A percentile compares a stretch with the other conserved stretches of the same genome.
Evolutionary conservation across 1,140 invertebrate species (phyloP).

Genomic region (Colletes latitarsis): DNA sequence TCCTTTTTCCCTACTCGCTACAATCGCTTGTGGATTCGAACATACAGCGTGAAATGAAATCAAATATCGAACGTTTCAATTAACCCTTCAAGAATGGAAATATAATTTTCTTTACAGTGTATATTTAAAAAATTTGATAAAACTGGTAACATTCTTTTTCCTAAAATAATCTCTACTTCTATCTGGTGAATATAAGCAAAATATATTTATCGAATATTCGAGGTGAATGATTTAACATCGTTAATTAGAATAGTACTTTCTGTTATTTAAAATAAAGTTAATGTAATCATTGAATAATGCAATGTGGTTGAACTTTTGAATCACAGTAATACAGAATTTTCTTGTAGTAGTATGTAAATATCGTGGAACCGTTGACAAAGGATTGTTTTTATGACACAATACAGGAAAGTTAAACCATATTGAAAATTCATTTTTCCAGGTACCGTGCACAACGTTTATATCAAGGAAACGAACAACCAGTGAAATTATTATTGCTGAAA

Average conservation of each 20-base stretch:
- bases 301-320: no score
- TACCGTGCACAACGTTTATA: not conserved
- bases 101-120: not conserved
- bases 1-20: not conserved
- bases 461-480: not conserved
- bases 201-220: no score
- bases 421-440: not conserved
- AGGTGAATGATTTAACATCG: no score
- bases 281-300: no score
- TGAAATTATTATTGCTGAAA: constrained; percentile 1
- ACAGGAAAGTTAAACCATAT: no score
- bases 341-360: no score
- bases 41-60: constrained; percentile 29
- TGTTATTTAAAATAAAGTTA: no score
- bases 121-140: not conserved
- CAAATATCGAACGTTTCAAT: constrained; percentile 54
- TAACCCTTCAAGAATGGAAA: constrained; percentile 24
- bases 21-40: constrained; percentile 51
- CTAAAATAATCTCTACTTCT: not conserved
- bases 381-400: no score
- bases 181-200: not conserved
- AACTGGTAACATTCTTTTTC: not conserved
- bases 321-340: no score
- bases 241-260: not conserved
- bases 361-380: no score